Evolutionary conservation across 2,113 vertebrate species (phyloP).

Genomic region (Apistogramma diplotaenia): DNA sequence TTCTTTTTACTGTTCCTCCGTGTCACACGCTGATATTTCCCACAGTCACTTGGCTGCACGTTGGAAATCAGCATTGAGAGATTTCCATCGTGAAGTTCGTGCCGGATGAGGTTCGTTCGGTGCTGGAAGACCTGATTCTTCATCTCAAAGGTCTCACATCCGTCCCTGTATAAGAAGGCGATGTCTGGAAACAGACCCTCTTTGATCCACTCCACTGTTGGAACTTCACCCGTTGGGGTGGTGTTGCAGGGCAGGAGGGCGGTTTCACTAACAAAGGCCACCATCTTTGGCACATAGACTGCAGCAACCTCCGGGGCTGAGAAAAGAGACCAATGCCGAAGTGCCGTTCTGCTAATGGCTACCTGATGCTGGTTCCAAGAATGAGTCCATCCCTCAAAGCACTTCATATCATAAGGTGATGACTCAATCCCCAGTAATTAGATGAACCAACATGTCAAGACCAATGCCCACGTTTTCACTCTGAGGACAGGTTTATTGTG

Average conservation of each 20-base stretch:
- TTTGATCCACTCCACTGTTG: conserved; percentile 13
- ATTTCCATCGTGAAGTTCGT: not conserved
- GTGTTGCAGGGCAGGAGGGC: not conserved
- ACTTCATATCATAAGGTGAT: too few species aligned
- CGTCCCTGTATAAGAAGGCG: not conserved
- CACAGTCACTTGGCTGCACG: not conserved
- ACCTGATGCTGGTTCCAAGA: too few species aligned
- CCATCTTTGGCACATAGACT: not conserved
- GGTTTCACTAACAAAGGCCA: accelerated
- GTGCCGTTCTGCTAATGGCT: too few species aligned
- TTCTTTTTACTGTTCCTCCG: not conserved
- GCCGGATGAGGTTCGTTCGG: conserved; percentile 1
- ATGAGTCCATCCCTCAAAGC: too few species aligned
- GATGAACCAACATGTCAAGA: too few species aligned
- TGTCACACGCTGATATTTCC: not conserved
- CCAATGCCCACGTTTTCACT: too few species aligned
- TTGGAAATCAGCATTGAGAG: not conserved
- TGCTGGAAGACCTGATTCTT: not conserved
- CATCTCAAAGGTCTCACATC: not conserved
- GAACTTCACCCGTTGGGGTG: accelerated
- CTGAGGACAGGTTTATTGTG: too few species aligned
- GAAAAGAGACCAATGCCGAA: too few species aligned
- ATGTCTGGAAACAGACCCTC: accelerated
- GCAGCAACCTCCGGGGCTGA: too few species aligned
- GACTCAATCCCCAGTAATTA: too few species aligned